phyloP scores from a whole-genome alignment of 2,797 vertebrate species.

The Bradypodion ventrale region DNA sequence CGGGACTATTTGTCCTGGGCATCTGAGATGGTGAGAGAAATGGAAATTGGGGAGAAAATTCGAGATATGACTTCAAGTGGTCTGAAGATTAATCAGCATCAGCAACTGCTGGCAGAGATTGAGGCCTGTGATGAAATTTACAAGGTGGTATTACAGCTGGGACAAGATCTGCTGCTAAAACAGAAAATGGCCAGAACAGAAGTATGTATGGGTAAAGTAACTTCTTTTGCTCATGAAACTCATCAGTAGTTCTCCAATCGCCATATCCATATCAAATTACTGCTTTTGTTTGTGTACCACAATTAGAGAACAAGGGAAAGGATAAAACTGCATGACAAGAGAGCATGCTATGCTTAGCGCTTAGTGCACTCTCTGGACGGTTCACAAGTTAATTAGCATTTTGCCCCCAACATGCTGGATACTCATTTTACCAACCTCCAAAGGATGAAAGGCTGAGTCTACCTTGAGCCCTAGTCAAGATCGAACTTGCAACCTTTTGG shows the following conservation, averaged over 20 bases:
- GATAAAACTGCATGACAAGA: neutral
- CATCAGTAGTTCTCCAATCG: neutral
- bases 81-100: constrained; percentile 80
- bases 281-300: too few relatives aligned
- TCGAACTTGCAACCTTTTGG: too few relatives aligned
- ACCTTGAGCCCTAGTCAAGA: too few relatives aligned
- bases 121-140: constrained; percentile 79
- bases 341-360: neutral
- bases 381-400: too few relatives aligned
- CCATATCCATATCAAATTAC: neutral
- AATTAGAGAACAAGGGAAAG: neutral
- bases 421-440: too few relatives aligned
- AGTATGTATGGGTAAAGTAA: constrained; percentile 66
- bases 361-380: too few relatives aligned
- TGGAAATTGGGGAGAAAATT: constrained; percentile 81
- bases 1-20: constrained; percentile 85
- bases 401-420: too few relatives aligned
- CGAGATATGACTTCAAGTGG: constrained; percentile 76
- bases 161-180: constrained; percentile 75
- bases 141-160: constrained; percentile 72
- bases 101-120: constrained; percentile 84
- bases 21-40: constrained; percentile 75
- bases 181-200: constrained; percentile 70
- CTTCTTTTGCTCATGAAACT: neutral
- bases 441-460: too few relatives aligned